These are phyloP conservation scores for Lacerta agilis DNA, from an alignment of 2,797 vertebrate species.

Conservation along the genomic window DNA sequence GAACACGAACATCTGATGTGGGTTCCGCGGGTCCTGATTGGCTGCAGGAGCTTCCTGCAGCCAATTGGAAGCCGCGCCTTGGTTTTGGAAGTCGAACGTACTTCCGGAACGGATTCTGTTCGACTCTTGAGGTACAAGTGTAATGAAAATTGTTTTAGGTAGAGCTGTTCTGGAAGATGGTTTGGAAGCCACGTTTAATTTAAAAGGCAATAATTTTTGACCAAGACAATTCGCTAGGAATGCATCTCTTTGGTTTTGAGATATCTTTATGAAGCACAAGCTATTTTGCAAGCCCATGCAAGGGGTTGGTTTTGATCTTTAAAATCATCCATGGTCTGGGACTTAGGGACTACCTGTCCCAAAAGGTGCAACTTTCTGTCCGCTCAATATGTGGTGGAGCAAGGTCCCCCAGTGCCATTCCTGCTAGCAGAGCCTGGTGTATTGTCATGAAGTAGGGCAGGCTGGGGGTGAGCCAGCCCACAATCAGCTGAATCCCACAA, in stretches of 20 bases:
- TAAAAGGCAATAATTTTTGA: background rate
- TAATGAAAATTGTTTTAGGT: background rate
- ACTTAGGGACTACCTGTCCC: background rate
- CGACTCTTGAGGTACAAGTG: no score
- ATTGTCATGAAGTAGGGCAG: no score
- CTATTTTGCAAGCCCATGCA: background rate
- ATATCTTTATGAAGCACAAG: background rate
- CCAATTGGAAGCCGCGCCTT: rapidly evolving
- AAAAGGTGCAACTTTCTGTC: no score
- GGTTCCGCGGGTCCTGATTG: no score
- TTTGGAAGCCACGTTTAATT: background rate
- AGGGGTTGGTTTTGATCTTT: background rate
- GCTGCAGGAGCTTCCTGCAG: no score
- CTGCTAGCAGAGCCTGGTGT: no score
- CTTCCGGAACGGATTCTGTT: no score
- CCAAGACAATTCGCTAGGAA: background rate
- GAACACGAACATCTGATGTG: no score
- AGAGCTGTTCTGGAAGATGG: background rate
- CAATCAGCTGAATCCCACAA: no score
- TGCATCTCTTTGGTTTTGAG: background rate
- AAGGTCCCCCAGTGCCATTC: background rate
- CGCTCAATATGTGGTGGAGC: no score
- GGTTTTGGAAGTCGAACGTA: no score
- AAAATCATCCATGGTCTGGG: background rate
- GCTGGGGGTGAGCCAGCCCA: no score